Evolutionary conservation across 2,113 vertebrate genomes (phyloP).

Genomic region (Leptosomus discolor): DNA sequence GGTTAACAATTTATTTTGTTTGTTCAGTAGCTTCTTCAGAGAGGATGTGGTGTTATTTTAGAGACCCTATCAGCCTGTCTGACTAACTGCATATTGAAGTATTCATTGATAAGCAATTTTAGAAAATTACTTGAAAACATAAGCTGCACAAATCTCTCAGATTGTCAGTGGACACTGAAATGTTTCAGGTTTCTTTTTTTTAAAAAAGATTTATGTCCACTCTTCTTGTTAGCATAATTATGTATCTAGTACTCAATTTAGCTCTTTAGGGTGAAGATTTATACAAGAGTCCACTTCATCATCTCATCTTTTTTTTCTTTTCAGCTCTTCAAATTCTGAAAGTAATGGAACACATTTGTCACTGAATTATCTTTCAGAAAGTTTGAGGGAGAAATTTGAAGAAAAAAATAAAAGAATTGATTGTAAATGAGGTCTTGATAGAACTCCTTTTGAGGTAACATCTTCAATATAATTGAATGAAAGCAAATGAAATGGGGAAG

Average conservation of each 20-base stretch:
- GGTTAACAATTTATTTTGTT: conserved; percentile 13
- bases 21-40: not conserved
- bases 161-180: not conserved
- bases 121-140: conserved; percentile 37
- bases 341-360: conserved; percentile 19
- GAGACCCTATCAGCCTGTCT: not conserved
- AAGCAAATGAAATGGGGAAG: not conserved
- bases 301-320: not conserved
- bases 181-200: not conserved
- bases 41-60: not conserved
- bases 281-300: conserved; percentile 8
- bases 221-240: conserved; percentile 22
- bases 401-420: not conserved
- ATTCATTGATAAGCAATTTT: conserved; percentile 16
- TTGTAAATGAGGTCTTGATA: not conserved
- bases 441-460: not conserved
- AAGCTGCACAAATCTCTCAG: not conserved
- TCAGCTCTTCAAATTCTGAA: not conserved
- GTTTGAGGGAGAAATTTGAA: not conserved
- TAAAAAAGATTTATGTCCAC: not conserved
- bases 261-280: not conserved
- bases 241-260: not conserved
- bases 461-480: not conserved
- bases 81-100: conserved; percentile 18
- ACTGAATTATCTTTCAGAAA: conserved; percentile 8